Evolutionary conservation across 1,140 invertebrate genomes (phyloP).

Genomic region (Drosophila miranda): DNA sequence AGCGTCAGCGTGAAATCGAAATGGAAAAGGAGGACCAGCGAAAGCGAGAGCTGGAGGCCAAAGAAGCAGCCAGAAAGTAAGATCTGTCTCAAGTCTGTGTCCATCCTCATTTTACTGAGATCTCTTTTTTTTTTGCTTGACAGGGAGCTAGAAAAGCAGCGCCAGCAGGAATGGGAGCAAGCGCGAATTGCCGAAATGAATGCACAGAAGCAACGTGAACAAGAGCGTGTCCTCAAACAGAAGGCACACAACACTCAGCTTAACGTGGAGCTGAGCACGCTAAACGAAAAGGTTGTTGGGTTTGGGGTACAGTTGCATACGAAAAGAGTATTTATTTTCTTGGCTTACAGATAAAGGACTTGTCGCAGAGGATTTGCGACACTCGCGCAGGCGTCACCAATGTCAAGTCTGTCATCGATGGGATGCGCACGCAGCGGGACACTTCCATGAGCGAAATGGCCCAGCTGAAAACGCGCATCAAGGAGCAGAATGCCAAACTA

Average conservation of each 20-base stretch:
- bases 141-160: conserved; percentile 96
- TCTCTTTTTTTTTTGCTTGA: conserved; percentile 42
- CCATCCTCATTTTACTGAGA: not conserved
- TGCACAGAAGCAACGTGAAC: conserved; percentile 92
- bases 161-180: conserved; percentile 98
- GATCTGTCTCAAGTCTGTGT: not conserved
- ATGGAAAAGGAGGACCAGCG: conserved; percentile 92
- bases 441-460: conserved; percentile 94
- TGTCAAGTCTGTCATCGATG: conserved; percentile 97
- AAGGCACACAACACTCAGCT: conserved; percentile 95
- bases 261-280: conserved; percentile 82
- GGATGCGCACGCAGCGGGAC: conserved; percentile 96
- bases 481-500: conserved; percentile 92
- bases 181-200: conserved; percentile 94
- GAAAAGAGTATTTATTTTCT: conserved; percentile 1
- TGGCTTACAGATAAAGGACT: conserved; percentile 86
- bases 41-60: conserved; percentile 89
- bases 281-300: conserved; percentile 88
- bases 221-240: conserved; percentile 93
- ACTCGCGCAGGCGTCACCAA: conserved; percentile 94
- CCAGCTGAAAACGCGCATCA: conserved; percentile 91
- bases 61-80: conserved; percentile 89
- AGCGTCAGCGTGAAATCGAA: conserved; percentile 89
- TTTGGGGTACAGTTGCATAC: not conserved
- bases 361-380: conserved; percentile 94